Evolutionary conservation across 2,113 vertebrate species (phyloP).

Genomic region (Myocastor coypus): DNA sequence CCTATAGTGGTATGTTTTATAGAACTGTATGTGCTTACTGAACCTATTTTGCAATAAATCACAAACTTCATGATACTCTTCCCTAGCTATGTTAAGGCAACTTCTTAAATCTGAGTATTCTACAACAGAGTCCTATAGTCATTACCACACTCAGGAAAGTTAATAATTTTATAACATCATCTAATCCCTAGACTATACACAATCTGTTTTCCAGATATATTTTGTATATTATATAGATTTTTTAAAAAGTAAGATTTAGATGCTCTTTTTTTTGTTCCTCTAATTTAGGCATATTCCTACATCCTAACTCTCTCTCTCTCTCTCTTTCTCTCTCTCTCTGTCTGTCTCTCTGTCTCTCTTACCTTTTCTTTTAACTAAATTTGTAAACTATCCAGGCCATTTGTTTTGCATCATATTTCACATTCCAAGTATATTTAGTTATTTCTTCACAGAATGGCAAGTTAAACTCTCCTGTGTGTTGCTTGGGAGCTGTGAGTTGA

Average conservation of each 20-base stretch:
- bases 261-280: constrained; percentile 25
- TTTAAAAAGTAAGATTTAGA: not conserved
- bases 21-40: not conserved
- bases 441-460: constrained; percentile 4
- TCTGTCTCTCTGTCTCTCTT: no score
- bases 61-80: not conserved
- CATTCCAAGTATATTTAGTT: constrained; percentile 4
- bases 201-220: not conserved
- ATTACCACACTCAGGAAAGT: constrained; percentile 1
- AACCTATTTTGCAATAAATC: constrained; percentile 17
- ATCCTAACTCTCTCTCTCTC: not conserved
- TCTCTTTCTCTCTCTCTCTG: no score
- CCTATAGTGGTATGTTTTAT: not conserved
- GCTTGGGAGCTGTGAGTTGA: constrained; percentile 16
- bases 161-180: not conserved
- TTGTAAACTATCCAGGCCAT: not conserved
- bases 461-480: not conserved
- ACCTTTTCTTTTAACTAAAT: not conserved
- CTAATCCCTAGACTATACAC: not conserved
- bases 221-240: not conserved
- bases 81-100: constrained; percentile 23
- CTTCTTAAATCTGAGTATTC: not conserved
- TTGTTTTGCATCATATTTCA: constrained; percentile 23
- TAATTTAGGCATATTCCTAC: not conserved
- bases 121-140: not conserved